Evolutionary conservation across 1,140 invertebrate genomes (phyloP).

Genomic region (Zaprionus kolodkinae): DNA sequence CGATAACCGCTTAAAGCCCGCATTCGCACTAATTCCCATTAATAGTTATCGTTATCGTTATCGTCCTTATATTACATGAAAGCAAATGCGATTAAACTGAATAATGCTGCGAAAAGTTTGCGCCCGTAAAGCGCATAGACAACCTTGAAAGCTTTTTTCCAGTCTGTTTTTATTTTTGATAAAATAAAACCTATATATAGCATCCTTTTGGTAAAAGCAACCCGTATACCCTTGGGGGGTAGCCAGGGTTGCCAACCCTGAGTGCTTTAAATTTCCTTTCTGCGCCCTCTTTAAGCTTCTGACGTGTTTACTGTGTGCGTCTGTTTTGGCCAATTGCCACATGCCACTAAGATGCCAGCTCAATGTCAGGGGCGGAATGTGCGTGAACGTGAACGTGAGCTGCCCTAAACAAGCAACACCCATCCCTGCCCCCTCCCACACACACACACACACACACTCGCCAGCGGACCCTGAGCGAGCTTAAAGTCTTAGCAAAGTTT

Average conservation of each 20-base stretch:
- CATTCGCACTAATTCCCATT: neutral
- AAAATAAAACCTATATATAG: neutral
- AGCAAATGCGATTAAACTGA: neutral
- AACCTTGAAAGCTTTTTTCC: neutral
- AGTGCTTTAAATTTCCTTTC: neutral
- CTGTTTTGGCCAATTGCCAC: slow-evolving; percentile 4
- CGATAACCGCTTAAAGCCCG: neutral
- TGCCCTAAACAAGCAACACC: neutral
- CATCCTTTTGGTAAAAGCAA: neutral
- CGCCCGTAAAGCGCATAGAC: neutral
- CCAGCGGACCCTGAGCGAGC: neutral
- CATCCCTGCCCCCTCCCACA: neutral
- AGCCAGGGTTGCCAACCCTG: neutral
- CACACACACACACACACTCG: neutral
- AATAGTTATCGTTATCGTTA: neutral
- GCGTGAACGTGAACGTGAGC: slow-evolving; percentile 6
- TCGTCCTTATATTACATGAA: neutral
- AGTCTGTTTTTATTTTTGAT: neutral
- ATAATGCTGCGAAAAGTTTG: neutral
- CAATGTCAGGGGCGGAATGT: slow-evolving; percentile 4
- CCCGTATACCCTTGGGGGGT: neutral
- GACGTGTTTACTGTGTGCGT: neutral
- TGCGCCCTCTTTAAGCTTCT: neutral
- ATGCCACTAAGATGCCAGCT: slow-evolving; percentile 23
- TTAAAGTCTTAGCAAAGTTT: neutral